phyloP scores from a whole-genome alignment of 2,113 vertebrate species.

The Mus spicilegus region DNA sequence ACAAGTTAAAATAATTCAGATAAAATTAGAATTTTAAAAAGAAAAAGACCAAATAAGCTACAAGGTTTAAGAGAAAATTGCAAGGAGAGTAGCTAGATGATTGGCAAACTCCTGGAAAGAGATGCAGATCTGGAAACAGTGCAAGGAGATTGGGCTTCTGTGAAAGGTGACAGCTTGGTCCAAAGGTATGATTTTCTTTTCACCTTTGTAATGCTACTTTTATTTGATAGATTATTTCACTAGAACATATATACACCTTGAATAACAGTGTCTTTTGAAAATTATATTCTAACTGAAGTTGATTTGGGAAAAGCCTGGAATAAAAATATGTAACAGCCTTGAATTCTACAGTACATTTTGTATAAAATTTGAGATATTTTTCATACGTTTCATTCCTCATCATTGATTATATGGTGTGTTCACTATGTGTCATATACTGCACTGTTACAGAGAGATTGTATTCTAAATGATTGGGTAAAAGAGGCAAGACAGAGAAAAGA shows the following conservation, averaged over 20 bases:
- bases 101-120: not conserved
- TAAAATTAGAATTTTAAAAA: not conserved
- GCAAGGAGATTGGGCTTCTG: not conserved
- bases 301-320: not conserved
- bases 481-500: not conserved
- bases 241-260: not conserved
- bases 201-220: not conserved
- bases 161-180: not conserved
- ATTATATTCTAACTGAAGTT: not conserved
- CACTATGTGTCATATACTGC: not conserved
- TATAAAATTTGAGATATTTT: not conserved
- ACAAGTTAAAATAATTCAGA: not conserved
- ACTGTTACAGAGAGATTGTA: not conserved
- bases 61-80: not conserved
- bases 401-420: not conserved
- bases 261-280: not conserved
- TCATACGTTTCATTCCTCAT: not conserved
- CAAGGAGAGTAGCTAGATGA: not conserved
- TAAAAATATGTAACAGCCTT: not conserved
- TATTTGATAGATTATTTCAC: slow-evolving; percentile 18
- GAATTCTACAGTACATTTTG: not conserved
- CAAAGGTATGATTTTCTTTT: not conserved
- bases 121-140: no score
- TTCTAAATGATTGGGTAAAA: not conserved
- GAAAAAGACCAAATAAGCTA: not conserved